Evolutionary conservation across 2,888 invertebrate genomes (phyloP), one percentile per base, ranked within the genome.

Genomic region (Trichopoda pennipes): DNA sequence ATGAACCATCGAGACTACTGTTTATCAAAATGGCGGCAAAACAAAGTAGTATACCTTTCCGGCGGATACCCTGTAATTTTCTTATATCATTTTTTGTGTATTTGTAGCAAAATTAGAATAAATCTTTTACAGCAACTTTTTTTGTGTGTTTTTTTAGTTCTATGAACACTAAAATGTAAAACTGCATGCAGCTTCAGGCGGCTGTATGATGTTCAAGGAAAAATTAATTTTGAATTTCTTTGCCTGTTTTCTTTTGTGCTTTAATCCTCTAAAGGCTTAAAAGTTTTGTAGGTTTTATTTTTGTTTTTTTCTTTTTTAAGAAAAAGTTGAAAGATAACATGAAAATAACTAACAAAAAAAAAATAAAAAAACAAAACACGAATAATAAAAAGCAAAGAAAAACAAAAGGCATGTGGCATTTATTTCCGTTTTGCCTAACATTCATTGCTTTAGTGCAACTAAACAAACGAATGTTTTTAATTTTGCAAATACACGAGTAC

Each of bases 251-350:
- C n/a, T 35, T n/a, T 32, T 60, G 9, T 32, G 4, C 49, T 70
- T 47, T 32, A 76, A 76, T 81, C 28, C 72, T 72, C 72, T 47
- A 76, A 69, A 81, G 80, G 23, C 55, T 68, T 55, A 68, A 72
- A 72, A 66, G 42, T 72, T 74, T 70, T 28, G 28, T n/a, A n/a
- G n/a, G n/a, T n/a, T n/a, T n/a, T n/a, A n/a, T n/a, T n/a, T n/a
- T n/a, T n/a, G n/a, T n/a, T n/a, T n/a, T n/a, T n/a, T n/a, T n/a
- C 12, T 60, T 60, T 38, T 56, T 23, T 1, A 32, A 53, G 35
- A 3, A 42, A 58, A 23, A 42, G 2, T 0, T 28, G 8, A 55
- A n/a, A 42, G 53, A 63, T 17, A 63, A 32, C 10, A 58, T 14
- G 2, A 28, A 58, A 32, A 28, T 21, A 75, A 19, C 7, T 8